These are phyloP conservation scores for Apodemia hepburni DNA, from an alignment of 2,888 invertebrate species.

Conservation along the genomic window DNA sequence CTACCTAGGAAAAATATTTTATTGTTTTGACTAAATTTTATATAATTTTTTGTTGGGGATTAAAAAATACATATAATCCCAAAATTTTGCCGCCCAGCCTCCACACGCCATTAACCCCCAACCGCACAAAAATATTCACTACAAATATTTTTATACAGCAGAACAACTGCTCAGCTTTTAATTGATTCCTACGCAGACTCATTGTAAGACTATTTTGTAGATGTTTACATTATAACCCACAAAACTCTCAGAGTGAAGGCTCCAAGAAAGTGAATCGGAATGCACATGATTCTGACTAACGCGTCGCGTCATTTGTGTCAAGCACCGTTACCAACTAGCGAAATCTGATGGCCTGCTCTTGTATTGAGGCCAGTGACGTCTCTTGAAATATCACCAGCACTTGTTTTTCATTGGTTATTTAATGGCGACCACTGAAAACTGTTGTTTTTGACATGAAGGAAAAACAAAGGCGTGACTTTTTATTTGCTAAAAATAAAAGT, in stretches of 20 bases:
- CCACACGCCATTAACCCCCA: too few species aligned
- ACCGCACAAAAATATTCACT: too few species aligned
- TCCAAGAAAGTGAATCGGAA: slow-evolving; percentile 64
- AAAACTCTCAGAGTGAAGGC: slow-evolving; percentile 35
- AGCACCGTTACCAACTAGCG: slow-evolving; percentile 63
- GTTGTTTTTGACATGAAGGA: not conserved
- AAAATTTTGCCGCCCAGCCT: too few species aligned
- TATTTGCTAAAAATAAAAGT: too few species aligned
- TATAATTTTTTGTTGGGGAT: too few species aligned
- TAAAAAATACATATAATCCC: too few species aligned
- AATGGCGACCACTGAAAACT: slow-evolving; percentile 1
- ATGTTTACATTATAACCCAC: not conserved
- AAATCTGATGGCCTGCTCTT: slow-evolving; percentile 61
- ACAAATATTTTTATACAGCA: too few species aligned
- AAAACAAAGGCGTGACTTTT: not conserved
- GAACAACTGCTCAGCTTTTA: not conserved
- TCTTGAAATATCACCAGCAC: slow-evolving; percentile 24
- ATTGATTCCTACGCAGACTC: not conserved
- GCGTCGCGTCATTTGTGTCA: slow-evolving; percentile 30
- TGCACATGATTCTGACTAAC: slow-evolving; percentile 33
- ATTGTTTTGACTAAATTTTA: too few species aligned
- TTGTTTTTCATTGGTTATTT: slow-evolving; percentile 3
- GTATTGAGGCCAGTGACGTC: slow-evolving; percentile 63
- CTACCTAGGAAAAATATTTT: too few species aligned
- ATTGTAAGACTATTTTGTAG: not conserved